phyloP scores from a whole-genome alignment of 2,797 vertebrate species.

The Manis pentadactyla region DNA sequence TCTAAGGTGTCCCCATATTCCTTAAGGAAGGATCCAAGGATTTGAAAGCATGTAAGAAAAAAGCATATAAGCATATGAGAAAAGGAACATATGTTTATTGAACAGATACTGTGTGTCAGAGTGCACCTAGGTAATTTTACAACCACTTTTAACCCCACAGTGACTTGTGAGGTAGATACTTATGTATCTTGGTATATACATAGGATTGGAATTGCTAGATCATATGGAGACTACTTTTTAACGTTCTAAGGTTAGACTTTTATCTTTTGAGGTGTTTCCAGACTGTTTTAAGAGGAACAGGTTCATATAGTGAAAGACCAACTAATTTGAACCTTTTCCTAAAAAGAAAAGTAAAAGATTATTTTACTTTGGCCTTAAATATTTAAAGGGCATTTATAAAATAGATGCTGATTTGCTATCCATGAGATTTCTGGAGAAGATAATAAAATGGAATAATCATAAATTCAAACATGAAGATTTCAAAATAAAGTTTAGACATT shows the following conservation, averaged over 20 bases:
- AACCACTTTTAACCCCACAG: neutral
- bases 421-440: neutral
- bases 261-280: neutral
- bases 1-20: neutral
- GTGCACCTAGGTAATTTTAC: neutral
- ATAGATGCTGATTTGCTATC: neutral
- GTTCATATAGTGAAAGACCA: neutral
- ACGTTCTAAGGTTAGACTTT: neutral
- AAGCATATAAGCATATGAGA: neutral
- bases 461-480: neutral
- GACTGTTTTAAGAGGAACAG: neutral
- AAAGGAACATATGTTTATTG: neutral
- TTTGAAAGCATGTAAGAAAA: neutral
- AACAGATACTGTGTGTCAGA: neutral
- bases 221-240: neutral
- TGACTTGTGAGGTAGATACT: neutral
- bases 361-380: neutral
- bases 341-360: slow-evolving; percentile 1
- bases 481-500: neutral
- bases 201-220: neutral
- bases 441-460: neutral
- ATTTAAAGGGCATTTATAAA: neutral
- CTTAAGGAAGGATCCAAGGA: neutral
- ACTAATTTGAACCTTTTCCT: neutral
- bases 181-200: neutral